phyloP scores from a whole-genome alignment of 2,888 invertebrate genomes.

The Acanthoscelides obtectus region DNA sequence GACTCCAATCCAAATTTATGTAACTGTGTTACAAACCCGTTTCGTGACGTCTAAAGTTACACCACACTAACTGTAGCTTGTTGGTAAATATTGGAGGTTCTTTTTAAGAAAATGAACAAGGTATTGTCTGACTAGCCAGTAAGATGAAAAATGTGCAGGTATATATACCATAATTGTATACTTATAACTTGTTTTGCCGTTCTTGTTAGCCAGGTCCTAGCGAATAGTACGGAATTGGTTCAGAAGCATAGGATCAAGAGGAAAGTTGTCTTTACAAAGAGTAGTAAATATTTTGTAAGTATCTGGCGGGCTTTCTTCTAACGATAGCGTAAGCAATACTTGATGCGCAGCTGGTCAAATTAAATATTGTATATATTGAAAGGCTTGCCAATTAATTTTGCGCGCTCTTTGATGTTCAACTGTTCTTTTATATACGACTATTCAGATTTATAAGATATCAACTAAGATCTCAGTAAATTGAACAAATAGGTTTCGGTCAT shows the following conservation, averaged over 20 bases:
- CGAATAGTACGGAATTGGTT: background rate
- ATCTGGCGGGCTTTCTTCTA: too few relatives aligned
- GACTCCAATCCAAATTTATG: too few relatives aligned
- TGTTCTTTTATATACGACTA: too few relatives aligned
- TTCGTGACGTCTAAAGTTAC: background rate
- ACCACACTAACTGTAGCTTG: background rate
- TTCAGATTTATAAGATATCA: too few relatives aligned
- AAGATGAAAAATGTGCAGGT: background rate
- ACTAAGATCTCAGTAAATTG: too few relatives aligned
- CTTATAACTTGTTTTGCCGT: background rate
- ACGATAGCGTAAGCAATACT: too few relatives aligned
- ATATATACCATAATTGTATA: background rate
- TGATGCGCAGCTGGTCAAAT: too few relatives aligned
- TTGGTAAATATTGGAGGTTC: background rate
- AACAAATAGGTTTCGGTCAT: too few relatives aligned
- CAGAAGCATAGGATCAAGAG: conserved; percentile 36
- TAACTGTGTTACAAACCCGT: background rate
- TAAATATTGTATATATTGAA: too few relatives aligned
- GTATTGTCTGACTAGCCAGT: background rate
- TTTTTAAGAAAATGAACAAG: background rate
- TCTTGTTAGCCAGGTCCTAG: background rate
- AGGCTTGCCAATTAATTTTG: too few relatives aligned
- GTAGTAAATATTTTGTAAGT: conserved; percentile 47
- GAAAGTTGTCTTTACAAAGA: conserved; percentile 44
- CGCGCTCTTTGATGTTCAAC: too few relatives aligned